These are phyloP conservation scores for Dione juno DNA, from an alignment of 2,888 invertebrate genomes.

Conservation along the genomic window DNA sequence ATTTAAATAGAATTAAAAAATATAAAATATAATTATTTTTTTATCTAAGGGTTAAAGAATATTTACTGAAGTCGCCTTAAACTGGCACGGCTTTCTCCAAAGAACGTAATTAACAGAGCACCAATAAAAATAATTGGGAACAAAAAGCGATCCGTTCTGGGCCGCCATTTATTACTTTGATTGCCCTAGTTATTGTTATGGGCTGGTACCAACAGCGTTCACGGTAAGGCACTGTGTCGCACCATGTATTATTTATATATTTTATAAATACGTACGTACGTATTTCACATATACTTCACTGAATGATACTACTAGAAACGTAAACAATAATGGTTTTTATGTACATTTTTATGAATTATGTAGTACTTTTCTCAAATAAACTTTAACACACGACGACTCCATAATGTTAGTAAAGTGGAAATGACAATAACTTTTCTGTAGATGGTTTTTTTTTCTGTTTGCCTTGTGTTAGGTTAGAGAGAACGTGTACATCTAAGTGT, in stretches of 20 bases:
- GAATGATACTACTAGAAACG: too few species aligned
- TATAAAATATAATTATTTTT: not conserved
- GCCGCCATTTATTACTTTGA: conserved; percentile 77
- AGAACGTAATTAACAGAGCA: conserved; percentile 79
- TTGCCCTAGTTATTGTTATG: conserved; percentile 76
- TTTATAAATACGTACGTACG: not conserved
- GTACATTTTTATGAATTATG: too few species aligned
- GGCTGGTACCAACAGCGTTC: conserved; percentile 54
- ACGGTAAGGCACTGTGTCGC: conserved; percentile 29
- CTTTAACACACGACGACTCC: too few species aligned
- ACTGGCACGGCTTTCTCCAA: conserved; percentile 63
- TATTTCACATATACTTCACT: too few species aligned
- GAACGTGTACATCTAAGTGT: too few species aligned
- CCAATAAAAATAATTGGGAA: conserved; percentile 80
- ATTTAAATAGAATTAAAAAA: not conserved
- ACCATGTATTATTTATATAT: conserved; percentile 28
- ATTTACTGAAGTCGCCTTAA: conserved; percentile 52
- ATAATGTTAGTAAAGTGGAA: too few species aligned
- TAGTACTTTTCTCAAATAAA: too few species aligned
- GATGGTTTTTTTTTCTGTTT: too few species aligned
- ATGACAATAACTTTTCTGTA: too few species aligned
- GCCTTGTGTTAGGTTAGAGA: too few species aligned
- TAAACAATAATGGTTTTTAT: too few species aligned
- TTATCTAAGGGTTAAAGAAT: conserved; percentile 44
- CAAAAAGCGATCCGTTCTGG: conserved; percentile 72